Conservation (phyloP, 1,140 invertebrate genomes). For the Archivesica marissinica region DNA sequence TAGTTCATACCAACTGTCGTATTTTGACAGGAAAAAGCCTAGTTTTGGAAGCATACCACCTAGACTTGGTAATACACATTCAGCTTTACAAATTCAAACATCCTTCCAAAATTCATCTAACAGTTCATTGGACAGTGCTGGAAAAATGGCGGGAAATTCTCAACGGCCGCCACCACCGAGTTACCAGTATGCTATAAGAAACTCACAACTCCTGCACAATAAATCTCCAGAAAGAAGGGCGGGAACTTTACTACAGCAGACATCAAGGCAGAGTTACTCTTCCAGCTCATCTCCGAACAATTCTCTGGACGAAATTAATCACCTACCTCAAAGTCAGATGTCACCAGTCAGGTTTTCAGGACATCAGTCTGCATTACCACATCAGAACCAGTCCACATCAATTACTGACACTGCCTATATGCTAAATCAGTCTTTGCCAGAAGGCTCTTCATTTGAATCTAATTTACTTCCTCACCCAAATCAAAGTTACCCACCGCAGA, state of each 20-base stretch:
- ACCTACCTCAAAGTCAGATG: neutral
- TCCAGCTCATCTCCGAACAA: conserved; percentile 44
- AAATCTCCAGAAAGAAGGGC: neutral
- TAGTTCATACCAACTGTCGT: conserved; percentile 47
- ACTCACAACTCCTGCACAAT: conserved; percentile 50
- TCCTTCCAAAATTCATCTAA: conserved; percentile 37
- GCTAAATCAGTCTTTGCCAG: conserved; percentile 23
- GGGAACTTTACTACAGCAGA: neutral
- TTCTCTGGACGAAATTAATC: conserved; percentile 48
- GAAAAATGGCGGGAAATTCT: neutral
- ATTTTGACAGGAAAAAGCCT: conserved; percentile 42
- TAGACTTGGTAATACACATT: neutral
- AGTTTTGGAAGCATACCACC: conserved; percentile 12
- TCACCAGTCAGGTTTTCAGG: neutral
- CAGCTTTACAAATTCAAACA: neutral
- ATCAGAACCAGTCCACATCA: neutral
- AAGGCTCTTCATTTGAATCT: conserved; percentile 7
- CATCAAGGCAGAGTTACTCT: neutral
- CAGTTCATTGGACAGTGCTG: conserved; percentile 55
- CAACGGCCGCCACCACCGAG: conserved; percentile 39
- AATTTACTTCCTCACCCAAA: neutral
- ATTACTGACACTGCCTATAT: neutral
- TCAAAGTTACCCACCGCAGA: conserved; percentile 19
- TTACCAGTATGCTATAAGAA: conserved; percentile 61
- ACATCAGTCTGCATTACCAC: neutral